These are phyloP conservation scores for Urocyon cinereoargenteus DNA, from an alignment of 2,797 vertebrate genomes.

Conservation along the genomic window DNA sequence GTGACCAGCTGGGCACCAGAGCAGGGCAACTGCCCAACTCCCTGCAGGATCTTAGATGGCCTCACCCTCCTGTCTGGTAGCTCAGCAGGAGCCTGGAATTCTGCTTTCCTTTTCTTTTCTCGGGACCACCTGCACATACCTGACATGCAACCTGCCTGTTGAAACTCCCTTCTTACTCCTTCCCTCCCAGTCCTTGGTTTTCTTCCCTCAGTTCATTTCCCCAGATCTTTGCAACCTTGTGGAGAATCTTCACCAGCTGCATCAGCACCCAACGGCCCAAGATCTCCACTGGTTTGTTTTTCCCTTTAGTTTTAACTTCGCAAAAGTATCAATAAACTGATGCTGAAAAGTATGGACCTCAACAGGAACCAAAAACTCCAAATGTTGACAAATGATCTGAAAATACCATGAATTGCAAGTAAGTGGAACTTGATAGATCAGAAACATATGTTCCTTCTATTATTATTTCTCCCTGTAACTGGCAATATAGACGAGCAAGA, in stretches of 20 bases:
- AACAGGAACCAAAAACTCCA: constrained; percentile 17
- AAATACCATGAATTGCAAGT: constrained; percentile 19
- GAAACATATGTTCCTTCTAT: constrained; percentile 7
- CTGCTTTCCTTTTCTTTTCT: neutral
- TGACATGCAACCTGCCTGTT: neutral
- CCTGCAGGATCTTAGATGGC: neutral
- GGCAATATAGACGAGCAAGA: neutral
- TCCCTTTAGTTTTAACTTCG: constrained; percentile 62
- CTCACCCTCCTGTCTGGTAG: neutral
- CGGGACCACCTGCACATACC: neutral
- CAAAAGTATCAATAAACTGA: constrained; percentile 70
- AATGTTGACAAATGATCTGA: constrained; percentile 59
- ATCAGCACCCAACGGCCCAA: neutral
- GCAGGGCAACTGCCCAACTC: neutral
- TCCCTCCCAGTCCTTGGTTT: neutral
- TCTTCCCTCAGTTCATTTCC: neutral
- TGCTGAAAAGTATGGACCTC: constrained; percentile 56
- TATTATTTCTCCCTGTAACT: neutral
- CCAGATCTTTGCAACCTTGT: neutral
- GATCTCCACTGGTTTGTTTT: constrained; percentile 69
- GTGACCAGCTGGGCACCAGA: neutral
- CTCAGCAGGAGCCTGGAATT: neutral
- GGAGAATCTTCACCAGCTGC: constrained; percentile 22
- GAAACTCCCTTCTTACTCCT: neutral
- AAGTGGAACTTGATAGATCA: constrained; percentile 21